phyloP scores from a whole-genome alignment of 2,113 vertebrate species.

The Apeltes quadracus region DNA sequence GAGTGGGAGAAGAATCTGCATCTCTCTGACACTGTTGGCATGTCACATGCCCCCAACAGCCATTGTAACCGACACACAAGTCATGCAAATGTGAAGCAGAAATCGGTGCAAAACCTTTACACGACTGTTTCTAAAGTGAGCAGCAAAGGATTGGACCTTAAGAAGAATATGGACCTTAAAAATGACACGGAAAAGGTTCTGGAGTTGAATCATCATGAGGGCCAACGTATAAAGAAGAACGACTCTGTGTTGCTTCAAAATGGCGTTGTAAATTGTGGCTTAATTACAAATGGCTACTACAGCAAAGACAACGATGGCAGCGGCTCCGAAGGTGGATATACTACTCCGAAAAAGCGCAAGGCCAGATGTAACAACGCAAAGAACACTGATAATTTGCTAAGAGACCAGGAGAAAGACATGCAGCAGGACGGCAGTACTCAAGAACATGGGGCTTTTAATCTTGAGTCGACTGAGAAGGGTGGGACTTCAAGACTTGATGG shows the following conservation, averaged over 20 bases:
- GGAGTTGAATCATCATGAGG: conserved; percentile 86
- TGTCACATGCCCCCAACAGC: conserved; percentile 68
- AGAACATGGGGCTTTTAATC: conserved; percentile 83
- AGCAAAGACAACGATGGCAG: conserved; percentile 95
- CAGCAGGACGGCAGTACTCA: conserved; percentile 83
- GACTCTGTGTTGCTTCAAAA: conserved; percentile 88
- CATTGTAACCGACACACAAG: conserved; percentile 75
- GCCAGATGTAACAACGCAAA: conserved; percentile 89
- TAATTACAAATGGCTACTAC: conserved; percentile 92
- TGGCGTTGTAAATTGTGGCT: conserved; percentile 86
- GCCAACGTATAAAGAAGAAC: conserved; percentile 85
- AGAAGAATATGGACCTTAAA: conserved; percentile 94
- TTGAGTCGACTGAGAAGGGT: conserved; percentile 84
- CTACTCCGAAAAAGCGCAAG: conserved; percentile 93
- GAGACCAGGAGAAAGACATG: conserved; percentile 88
- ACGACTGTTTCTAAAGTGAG: conserved; percentile 81
- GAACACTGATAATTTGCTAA: conserved; percentile 87
- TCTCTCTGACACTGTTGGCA: conserved; percentile 66
- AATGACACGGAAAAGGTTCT: conserved; percentile 86
- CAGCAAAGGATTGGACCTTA: conserved; percentile 88
- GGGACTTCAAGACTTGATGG: conserved; percentile 80
- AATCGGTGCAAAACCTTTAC: conserved; percentile 68
- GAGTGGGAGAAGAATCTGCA: conserved; percentile 76
- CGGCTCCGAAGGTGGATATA: conserved; percentile 94
- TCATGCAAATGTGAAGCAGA: conserved; percentile 74